These are phyloP conservation scores for Aleiodes sp. DNA, from an alignment of 1,140 invertebrate genomes.

Conservation along the genomic window DNA sequence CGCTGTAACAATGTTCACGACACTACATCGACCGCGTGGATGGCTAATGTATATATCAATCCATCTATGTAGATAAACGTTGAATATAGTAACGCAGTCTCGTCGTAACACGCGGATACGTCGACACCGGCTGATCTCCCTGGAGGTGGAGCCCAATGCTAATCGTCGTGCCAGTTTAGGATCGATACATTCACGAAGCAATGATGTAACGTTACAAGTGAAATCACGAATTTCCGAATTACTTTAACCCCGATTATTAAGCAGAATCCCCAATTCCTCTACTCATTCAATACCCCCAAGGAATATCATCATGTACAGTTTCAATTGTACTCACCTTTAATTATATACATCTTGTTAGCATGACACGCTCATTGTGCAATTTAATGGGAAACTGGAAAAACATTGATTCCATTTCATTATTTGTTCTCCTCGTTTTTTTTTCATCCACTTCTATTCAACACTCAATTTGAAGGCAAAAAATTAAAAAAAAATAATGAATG, in stretches of 20 bases:
- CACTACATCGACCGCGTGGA: neutral
- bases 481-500: too few species aligned
- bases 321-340: too few species aligned
- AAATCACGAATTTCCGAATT: neutral
- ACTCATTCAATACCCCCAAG: neutral
- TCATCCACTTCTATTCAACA: too few species aligned
- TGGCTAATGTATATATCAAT: neutral
- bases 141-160: slow-evolving; percentile 10
- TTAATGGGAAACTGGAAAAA: too few species aligned
- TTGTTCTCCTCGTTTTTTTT: too few species aligned
- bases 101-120: slow-evolving; percentile 10
- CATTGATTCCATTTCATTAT: too few species aligned
- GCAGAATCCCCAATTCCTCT: neutral
- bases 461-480: too few species aligned
- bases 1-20: neutral
- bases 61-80: neutral
- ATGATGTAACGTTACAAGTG: neutral
- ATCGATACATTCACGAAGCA: neutral
- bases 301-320: too few species aligned
- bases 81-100: neutral
- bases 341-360: too few species aligned
- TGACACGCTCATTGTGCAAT: too few species aligned
- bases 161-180: neutral
- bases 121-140: slow-evolving; percentile 11
- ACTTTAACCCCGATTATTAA: too few species aligned